Base-by-base conservation (phyloP, 2,113 vertebrate species). In the Alligator mississippiensis region DNA sequence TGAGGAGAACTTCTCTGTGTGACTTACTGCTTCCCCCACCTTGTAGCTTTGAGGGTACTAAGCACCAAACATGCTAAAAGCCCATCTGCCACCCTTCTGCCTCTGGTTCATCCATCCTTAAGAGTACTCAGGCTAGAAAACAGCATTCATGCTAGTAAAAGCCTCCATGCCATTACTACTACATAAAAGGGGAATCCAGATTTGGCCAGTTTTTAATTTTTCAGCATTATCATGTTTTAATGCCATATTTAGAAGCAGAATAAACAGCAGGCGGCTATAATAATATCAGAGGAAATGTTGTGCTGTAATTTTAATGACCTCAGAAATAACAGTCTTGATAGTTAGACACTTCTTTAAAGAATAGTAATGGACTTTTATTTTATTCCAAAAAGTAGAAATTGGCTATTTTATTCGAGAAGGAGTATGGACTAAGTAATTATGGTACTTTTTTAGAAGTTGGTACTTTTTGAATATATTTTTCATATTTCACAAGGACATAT, bases 61-160 rank as follows among this genome's bases (percentile, higher is more conserved):
- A 93, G 81, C 85, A 62, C 84, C 66, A 92, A 94, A 86, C 34
- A 84, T 89, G 74, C 89, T 83, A 58, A 81, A 28, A 61, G 70
- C 92, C 88, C 86, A 96, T 82, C 82, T 93, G 77, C 89, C 90
- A 92, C 94, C 47, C 0, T 1, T 91, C 94, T 77, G 89, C 86
- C 79, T 93, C 92, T 95, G 82, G 90, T 94, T 94, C 80, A 88
- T 85, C n/a, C 60, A 74, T 91, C 82, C 34, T 55, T 64, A 30
- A 82, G 27, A 92, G 92, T 80, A 54, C 64, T 22, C 84, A 72
- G 82, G 38, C 76, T 93, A 66, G 47, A 81, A 57, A 12, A 88
- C 5, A 16, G 14, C 92, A 3, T 76, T 38, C 30, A 8, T 92
- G 74, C 90, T 70, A 87, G 62, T 86, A 79, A 86, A 76, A 34